Evolutionary conservation across 2,113 vertebrate species (phyloP).

Genomic region (Corynorhinus townsendii): DNA sequence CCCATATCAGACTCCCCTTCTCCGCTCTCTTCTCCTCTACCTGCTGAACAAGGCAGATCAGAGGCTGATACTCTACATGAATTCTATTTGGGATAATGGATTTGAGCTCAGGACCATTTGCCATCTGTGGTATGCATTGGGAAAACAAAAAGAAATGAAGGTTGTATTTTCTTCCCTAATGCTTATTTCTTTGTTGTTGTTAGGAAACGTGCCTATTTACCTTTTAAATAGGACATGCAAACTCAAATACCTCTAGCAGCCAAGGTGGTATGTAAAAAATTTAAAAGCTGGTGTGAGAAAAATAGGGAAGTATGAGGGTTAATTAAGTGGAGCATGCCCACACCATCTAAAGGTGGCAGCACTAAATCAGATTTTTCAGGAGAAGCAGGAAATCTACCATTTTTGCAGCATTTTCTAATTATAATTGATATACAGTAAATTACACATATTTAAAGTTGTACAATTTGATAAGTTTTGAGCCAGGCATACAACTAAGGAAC

Average conservation of each 20-base stretch:
- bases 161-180: background rate
- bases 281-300: background rate
- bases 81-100: background rate
- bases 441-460: background rate
- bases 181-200: background rate
- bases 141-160: background rate
- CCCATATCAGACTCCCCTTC: background rate
- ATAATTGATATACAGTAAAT: background rate
- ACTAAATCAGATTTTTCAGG: background rate
- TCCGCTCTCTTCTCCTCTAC: background rate
- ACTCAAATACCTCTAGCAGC: background rate
- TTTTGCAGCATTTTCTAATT: background rate
- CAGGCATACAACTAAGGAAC: background rate
- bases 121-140: background rate
- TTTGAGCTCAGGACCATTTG: background rate
- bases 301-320: background rate
- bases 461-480: background rate
- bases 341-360: background rate
- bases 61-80: background rate
- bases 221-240: background rate
- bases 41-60: background rate
- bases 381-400: background rate
- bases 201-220: background rate
- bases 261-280: background rate
- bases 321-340: background rate